A percentile compares a stretch with the other conserved stretches of the same genome.
Evolutionary conservation across 2,797 vertebrate genomes (phyloP).

Genomic region (Erethizon dorsatum): DNA sequence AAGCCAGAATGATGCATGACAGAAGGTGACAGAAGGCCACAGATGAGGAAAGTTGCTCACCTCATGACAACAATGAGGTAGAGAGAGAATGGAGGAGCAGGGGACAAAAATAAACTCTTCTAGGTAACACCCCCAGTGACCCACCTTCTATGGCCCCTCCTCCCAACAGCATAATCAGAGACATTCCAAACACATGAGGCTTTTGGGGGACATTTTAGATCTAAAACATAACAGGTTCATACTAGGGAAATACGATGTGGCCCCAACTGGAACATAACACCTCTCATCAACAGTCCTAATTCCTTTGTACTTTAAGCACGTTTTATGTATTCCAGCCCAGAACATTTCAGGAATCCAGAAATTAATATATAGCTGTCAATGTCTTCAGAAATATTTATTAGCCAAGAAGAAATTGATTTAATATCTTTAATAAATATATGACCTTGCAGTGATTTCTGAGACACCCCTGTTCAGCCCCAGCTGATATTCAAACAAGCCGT

Average conservation of each 20-base stretch:
- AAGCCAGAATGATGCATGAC: background rate
- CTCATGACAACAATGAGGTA: background rate
- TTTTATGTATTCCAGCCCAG: background rate
- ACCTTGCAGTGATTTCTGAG: background rate
- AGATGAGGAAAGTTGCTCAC: background rate
- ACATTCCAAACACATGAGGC: background rate
- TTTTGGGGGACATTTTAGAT: background rate
- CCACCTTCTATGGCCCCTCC: background rate
- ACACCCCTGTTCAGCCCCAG: background rate
- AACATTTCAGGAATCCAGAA: conserved; percentile 23
- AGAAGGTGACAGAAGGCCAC: background rate
- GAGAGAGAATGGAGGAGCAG: background rate
- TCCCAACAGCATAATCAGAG: background rate
- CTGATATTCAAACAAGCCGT: background rate
- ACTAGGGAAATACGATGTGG: background rate
- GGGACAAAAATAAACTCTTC: background rate
- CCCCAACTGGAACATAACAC: background rate
- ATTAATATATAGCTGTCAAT: conserved; percentile 3
- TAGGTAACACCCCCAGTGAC: background rate
- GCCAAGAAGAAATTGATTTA: conserved; percentile 4
- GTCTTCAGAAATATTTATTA: conserved; percentile 55
- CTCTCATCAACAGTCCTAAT: background rate
- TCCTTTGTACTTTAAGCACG: background rate
- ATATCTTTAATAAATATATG: background rate
- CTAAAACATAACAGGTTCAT: background rate